A percentile compares a stretch with the other conserved stretches of the same genome.
phyloP scores from a whole-genome alignment of 23 tunicate species.

The Trididemnum miniatum region DNA sequence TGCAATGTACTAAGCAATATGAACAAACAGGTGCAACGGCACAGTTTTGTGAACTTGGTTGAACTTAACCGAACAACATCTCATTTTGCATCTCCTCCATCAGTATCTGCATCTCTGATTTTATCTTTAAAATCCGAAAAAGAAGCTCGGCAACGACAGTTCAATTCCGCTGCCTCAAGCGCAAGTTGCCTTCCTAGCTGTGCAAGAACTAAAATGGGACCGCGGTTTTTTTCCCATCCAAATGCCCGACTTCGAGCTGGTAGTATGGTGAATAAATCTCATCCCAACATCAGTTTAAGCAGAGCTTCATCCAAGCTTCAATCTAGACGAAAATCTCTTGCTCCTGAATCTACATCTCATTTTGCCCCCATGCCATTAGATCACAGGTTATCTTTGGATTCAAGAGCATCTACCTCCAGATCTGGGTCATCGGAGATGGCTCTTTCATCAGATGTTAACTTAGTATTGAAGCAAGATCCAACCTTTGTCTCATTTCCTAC shows the following conservation, averaged over 20 bases:
- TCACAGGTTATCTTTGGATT: neutral
- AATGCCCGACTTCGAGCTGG: neutral
- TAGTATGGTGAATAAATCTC: neutral
- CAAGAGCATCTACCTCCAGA: neutral
- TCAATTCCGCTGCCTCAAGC: neutral
- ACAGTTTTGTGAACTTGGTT: neutral
- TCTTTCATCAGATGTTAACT: neutral
- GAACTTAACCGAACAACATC: neutral
- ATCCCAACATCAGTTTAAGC: neutral
- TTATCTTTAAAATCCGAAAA: neutral
- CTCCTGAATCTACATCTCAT: neutral
- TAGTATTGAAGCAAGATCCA: neutral
- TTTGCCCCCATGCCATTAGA: constrained; percentile 1
- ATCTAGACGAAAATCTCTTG: neutral
- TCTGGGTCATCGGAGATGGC: neutral
- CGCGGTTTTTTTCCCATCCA: neutral
- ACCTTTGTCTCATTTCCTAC: neutral
- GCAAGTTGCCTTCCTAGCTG: neutral
- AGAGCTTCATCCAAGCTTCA: neutral
- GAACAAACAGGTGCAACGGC: neutral
- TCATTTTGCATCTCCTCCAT: neutral
- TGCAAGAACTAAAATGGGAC: constrained; percentile 9
- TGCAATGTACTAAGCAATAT: neutral
- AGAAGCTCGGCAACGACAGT: neutral
- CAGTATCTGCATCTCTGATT: neutral